Evolutionary conservation across 2,797 vertebrate species (phyloP).

Genomic region (Helostoma temminkii): DNA sequence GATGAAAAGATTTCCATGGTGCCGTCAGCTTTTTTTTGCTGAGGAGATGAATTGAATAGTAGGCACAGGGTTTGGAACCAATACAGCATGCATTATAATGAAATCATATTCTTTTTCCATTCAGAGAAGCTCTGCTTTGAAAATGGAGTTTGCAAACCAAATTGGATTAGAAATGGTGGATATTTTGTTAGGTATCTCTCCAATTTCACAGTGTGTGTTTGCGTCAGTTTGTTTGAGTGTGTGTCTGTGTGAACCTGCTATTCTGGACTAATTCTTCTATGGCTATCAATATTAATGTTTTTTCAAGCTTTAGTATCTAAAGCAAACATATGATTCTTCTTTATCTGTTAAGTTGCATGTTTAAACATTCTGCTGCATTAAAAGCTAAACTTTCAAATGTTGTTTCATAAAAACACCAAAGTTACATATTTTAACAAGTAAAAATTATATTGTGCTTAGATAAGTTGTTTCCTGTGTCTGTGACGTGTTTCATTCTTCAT

Average conservation of each 20-base stretch:
- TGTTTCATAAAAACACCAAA: conserved; percentile 16
- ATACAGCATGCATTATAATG: conserved; percentile 74
- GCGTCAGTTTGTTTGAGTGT: conserved; percentile 1
- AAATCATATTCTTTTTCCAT: conserved; percentile 65
- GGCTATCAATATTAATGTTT: conserved; percentile 43
- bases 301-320: conserved; percentile 46
- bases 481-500: neutral
- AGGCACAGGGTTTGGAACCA: conserved; percentile 65
- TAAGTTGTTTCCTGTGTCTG: conserved; percentile 8
- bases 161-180: conserved; percentile 76
- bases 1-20: conserved; percentile 80
- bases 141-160: conserved; percentile 75
- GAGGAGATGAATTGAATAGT: conserved; percentile 73
- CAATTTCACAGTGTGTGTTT: conserved; percentile 52
- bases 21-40: conserved; percentile 64
- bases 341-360: conserved; percentile 20
- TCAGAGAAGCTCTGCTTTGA: conserved; percentile 62
- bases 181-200: conserved; percentile 70
- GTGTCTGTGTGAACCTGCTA: conserved; percentile 25
- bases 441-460: conserved; percentile 15
- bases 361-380: conserved; percentile 22
- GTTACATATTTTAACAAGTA: conserved; percentile 14
- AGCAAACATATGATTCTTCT: conserved; percentile 32
- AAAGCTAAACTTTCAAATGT: conserved; percentile 25
- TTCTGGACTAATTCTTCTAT: too few relatives aligned